A percentile compares a stretch with the other conserved stretches of the same genome.
Evolutionary conservation across 2,888 invertebrate species (phyloP).

Genomic region (Zeuzera pyrina): DNA sequence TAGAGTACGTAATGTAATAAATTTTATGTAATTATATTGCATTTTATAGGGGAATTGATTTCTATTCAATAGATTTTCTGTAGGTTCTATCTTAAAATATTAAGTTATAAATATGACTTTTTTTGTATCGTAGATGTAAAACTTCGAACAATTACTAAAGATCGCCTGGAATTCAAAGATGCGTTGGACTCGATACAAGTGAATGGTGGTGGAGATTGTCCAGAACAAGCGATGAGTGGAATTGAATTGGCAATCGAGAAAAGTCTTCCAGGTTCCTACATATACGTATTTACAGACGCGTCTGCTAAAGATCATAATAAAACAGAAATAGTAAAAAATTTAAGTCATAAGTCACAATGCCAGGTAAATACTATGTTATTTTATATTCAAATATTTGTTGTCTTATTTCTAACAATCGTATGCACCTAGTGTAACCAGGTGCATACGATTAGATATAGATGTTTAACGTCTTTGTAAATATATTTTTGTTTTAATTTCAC

Average conservation of each 20-base stretch:
- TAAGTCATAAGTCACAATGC: constrained; percentile 30
- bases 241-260: constrained; percentile 31
- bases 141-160: constrained; percentile 23
- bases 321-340: constrained; percentile 25
- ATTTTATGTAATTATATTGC: too few species aligned
- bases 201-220: constrained; percentile 32
- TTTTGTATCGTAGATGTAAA: constrained; percentile 19
- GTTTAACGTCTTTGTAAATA: constrained; percentile 1
- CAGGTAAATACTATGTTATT: too few species aligned
- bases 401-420: too few species aligned
- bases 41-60: too few species aligned
- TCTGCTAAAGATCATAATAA: constrained; percentile 29
- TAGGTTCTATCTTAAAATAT: too few species aligned
- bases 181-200: constrained; percentile 21
- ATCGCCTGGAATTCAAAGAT: constrained; percentile 24
- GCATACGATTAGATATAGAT: background rate
- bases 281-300: constrained; percentile 55
- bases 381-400: too few species aligned
- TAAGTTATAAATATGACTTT: too few species aligned
- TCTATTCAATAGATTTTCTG: too few species aligned
- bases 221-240: constrained; percentile 40
- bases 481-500: constrained; percentile 11
- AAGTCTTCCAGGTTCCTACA: constrained; percentile 32
- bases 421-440: background rate
- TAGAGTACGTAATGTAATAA: too few species aligned